Percentiles rank a stretch among this genome's conserved stretches.
Conservation (phyloP, 2,797 vertebrate genomes). For the Salmo trutta region DNA sequence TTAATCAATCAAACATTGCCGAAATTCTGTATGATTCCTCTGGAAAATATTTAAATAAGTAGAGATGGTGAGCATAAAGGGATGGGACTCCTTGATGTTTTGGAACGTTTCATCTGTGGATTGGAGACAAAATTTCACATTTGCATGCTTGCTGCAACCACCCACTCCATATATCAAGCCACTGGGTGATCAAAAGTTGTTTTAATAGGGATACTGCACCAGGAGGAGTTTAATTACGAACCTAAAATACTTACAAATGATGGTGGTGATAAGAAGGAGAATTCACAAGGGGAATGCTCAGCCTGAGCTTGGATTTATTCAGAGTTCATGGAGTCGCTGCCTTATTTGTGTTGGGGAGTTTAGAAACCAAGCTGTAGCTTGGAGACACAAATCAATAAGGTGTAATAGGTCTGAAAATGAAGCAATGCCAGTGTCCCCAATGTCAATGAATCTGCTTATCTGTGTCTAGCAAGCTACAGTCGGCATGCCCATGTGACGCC, state of each 20-base stretch:
- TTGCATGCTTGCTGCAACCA: constrained; percentile 65
- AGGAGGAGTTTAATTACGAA: constrained; percentile 69
- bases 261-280: constrained; percentile 43
- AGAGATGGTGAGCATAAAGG: constrained; percentile 43
- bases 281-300: background rate
- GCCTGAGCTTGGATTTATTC: background rate
- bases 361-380: constrained; percentile 58
- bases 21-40: constrained; percentile 22
- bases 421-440: constrained; percentile 71
- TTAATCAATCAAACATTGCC: constrained; percentile 47
- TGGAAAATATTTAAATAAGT: constrained; percentile 37
- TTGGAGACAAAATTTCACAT: constrained; percentile 59
- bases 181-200: constrained; percentile 67
- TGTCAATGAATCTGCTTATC: constrained; percentile 81
- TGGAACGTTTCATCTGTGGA: constrained; percentile 54
- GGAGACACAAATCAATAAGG: constrained; percentile 71
- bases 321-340: constrained; percentile 53
- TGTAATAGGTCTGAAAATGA: constrained; percentile 74
- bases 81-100: constrained; percentile 60
- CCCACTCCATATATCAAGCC: constrained; percentile 63
- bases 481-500: constrained; percentile 38
- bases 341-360: constrained; percentile 68
- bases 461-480: constrained; percentile 65
- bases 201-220: constrained; percentile 64
- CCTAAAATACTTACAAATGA: constrained; percentile 67